Base-by-base conservation (phyloP, 2,888 invertebrate species). In the Hypena proboscidalis region DNA sequence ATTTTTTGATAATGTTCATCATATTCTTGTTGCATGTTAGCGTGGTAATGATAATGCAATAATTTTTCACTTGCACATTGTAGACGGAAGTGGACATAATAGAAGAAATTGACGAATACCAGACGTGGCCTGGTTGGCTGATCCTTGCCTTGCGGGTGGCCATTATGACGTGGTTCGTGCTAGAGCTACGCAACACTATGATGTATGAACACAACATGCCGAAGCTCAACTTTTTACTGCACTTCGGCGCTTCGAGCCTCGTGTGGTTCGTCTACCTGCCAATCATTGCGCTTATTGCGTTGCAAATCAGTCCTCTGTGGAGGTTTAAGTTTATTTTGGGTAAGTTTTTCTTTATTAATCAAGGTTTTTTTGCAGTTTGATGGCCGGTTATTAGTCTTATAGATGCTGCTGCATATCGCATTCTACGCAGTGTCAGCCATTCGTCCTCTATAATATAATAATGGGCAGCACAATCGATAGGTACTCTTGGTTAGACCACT, bases 191-290 rank as follows among this genome's bases (percentile, higher is more conserved):
- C 7, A 83, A 88, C 65, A 92, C 91, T 0, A 91, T 92, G 91
- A 79, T 91, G 70, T 91, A 92, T 15, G 91, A 92, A 46, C 91
- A 92, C 71, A 91, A 92, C 52, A 90, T 91, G 88, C 86, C 75
- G 65, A 97, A 98, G 80, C 91, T 98, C 20, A 96, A 98, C 79
- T 99, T 99, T 84, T 93, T 99, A 40, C 93, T 98, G 33, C 99
- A 99, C 81, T 97, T 99, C 83, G 99, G 98, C 38, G 99, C 99
- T 7, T 98, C 98, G 8, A 98, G 98, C 75, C 92, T 99, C 22
- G 99, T 99, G 6, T 99, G 99, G 99, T 98, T 99, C 78, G 97
- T 98, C 63, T 99, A 99, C 84, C 92, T 99, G 73, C 98, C 99
- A 6, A 95, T 98, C 47, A 95, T 99, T 58, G 98, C 98, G 39